Base-by-base conservation (phyloP, 1,140 invertebrate species). In the Protaetia brevitarsis region DNA sequence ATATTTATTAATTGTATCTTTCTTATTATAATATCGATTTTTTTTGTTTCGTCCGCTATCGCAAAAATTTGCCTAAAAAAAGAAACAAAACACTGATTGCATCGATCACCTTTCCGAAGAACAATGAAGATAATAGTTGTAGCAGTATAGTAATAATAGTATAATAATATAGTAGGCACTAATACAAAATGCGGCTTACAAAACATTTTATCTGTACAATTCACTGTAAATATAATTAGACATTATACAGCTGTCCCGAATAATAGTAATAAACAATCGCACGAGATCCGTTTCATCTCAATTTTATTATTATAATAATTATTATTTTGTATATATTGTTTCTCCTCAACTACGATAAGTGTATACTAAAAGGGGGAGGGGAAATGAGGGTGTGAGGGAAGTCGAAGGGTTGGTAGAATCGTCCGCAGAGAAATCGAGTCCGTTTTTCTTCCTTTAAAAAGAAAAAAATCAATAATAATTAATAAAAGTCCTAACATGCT, bases 161-260 rank as follows among this genome's bases (percentile, higher is more conserved):
- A 51, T 23, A 29, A 41, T 13, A 27, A 59, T 34, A 27, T 4
- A 36, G 60, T 37, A 21, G 65, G 65, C 65, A 66, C 61, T 66
- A 66, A 59, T 63, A 66, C 23, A 68, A 67, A 68, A 65, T 68
- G 66, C 66, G 41, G 36, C 57, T 60, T 66, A 66, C 64, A 56
- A 66, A 68, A 60, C 68, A 68, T 68, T 64, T 66, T 71, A 68
- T 71, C 72, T 73, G 72, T 73, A 73, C 72, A 73, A 71, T 64
- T 67, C 67, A 73, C 72, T n/a, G n/a, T n/a, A 68, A 69, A 70
- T 73, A 67, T 72, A 64, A 66, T 71, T 70, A 70, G 66, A 66
- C 71, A 75, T 74, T 72, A 72, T 74, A 75, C 73, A 75, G 72
- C 71, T 74, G 73, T 74, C 71, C 69, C 68, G 34, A 64, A 64